A percentile compares a stretch with the other conserved stretches of the same genome.
These are phyloP conservation scores for Micronycteris hirsuta DNA, from an alignment of 2,113 vertebrate genomes.

Conservation along the genomic window DNA sequence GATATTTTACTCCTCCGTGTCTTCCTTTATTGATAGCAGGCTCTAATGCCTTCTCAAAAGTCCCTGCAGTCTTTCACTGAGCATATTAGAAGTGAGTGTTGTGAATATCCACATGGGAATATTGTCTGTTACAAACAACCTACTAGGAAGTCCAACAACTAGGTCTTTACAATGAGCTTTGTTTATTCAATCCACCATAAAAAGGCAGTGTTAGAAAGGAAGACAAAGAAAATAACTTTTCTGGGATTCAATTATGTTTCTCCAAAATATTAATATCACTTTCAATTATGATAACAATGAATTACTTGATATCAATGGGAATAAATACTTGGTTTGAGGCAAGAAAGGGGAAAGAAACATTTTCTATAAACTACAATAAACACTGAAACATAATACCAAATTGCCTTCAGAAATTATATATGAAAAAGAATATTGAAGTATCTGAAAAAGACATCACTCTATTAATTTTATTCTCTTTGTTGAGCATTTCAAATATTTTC, in stretches of 20 bases:
- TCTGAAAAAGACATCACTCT: neutral
- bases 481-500: slow-evolving; percentile 49
- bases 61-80: neutral
- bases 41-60: neutral
- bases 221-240: slow-evolving; percentile 35
- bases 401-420: slow-evolving; percentile 31
- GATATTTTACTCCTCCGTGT: neutral
- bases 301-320: slow-evolving; percentile 22
- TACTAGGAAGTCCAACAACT: slow-evolving; percentile 20
- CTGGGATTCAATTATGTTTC: slow-evolving; percentile 45
- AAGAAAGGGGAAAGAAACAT: slow-evolving; percentile 39
- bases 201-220: neutral
- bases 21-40: neutral
- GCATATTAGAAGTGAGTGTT: neutral
- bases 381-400: slow-evolving; percentile 46
- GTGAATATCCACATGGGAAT: neutral
- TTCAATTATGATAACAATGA: slow-evolving; percentile 60
- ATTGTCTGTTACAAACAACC: neutral
- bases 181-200: slow-evolving; percentile 9
- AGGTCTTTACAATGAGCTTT: neutral
- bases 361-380: slow-evolving; percentile 23
- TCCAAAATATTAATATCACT: slow-evolving; percentile 46
- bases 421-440: slow-evolving; percentile 37
- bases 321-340: slow-evolving; percentile 27
- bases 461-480: slow-evolving; percentile 27